Conservation (phyloP, 2,888 invertebrate species). For the Rotaria magnacalcarata region DNA sequence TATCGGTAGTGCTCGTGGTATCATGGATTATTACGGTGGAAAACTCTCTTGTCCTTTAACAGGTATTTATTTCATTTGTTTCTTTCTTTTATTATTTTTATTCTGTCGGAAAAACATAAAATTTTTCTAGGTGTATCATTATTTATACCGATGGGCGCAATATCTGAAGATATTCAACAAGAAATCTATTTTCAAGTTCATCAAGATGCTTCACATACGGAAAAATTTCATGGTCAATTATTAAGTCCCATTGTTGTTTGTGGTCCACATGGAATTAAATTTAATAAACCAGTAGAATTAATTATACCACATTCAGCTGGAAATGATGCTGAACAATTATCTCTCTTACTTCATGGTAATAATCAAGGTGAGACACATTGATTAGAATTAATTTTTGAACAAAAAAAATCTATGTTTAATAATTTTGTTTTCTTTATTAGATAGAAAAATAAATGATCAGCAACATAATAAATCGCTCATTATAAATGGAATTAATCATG, state of each 20-base stretch:
- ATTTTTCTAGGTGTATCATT: slow-evolving; percentile 69
- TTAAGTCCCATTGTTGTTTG: slow-evolving; percentile 91
- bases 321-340: not conserved
- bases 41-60: slow-evolving; percentile 61
- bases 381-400: too few relatives aligned
- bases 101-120: too few relatives aligned
- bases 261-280: slow-evolving; percentile 84
- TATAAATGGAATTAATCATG: not conserved
- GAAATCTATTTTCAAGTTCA: slow-evolving; percentile 79
- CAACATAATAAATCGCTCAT: not conserved
- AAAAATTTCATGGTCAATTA: slow-evolving; percentile 72
- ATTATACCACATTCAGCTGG: slow-evolving; percentile 70
- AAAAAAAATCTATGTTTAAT: too few relatives aligned
- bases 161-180: slow-evolving; percentile 75
- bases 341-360: not conserved
- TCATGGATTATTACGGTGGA: slow-evolving; percentile 65
- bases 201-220: slow-evolving; percentile 32
- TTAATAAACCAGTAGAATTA: slow-evolving; percentile 80
- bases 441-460: not conserved
- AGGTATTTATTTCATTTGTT: not conserved
- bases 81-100: too few relatives aligned
- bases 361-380: not conserved
- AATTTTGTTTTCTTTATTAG: not conserved
- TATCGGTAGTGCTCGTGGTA: slow-evolving; percentile 55
- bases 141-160: slow-evolving; percentile 80